These are phyloP conservation scores for Anas bernieri DNA, from an alignment of 2,797 vertebrate species.

Conservation along the genomic window DNA sequence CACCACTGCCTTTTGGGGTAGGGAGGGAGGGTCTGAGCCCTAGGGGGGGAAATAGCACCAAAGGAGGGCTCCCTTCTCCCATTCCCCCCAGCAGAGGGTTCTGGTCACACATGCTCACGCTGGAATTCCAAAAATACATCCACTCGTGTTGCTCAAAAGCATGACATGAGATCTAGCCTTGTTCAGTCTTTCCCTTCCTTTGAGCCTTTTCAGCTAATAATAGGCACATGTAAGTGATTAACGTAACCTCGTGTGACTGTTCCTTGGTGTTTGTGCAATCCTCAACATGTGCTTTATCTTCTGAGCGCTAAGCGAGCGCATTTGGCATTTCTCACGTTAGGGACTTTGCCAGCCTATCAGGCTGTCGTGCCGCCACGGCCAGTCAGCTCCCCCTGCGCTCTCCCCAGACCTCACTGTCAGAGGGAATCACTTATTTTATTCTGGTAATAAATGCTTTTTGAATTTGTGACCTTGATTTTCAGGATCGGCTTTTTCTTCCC, in stretches of 20 bases:
- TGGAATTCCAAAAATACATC: background rate
- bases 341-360: background rate
- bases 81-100: background rate
- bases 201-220: constrained; percentile 9
- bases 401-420: background rate
- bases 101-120: background rate
- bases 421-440: background rate
- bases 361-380: background rate
- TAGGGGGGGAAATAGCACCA: background rate
- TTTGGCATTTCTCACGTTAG: background rate
- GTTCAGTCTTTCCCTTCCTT: background rate
- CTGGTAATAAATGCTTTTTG: background rate
- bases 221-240: constrained; percentile 65
- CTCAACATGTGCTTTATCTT: constrained; percentile 38
- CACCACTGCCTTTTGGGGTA: background rate
- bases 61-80: background rate
- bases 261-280: constrained; percentile 27
- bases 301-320: background rate
- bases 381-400: background rate
- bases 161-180: background rate
- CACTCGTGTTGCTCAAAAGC: background rate
- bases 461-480: background rate
- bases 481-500: background rate
- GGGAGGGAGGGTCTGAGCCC: background rate
- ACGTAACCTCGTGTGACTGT: background rate